These are phyloP conservation scores for Gandaritis pyraliata DNA, from an alignment of 2,888 invertebrate species.

Conservation along the genomic window DNA sequence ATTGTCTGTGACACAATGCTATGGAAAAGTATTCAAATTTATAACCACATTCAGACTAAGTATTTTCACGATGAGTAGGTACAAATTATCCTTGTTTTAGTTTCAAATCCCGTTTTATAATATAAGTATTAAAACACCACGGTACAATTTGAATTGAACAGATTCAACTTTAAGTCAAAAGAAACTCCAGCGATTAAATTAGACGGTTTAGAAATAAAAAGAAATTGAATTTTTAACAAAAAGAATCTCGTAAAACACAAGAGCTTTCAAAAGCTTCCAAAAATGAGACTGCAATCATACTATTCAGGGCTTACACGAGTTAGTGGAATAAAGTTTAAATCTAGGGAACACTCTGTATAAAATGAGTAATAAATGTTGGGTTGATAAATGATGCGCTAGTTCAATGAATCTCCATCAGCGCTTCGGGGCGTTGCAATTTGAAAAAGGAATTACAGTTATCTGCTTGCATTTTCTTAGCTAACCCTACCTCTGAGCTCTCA, in stretches of 20 bases:
- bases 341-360: conserved; percentile 61
- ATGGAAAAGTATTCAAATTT: conserved; percentile 11
- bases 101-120: not conserved
- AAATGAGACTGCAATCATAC: conserved; percentile 62
- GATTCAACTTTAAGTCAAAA: conserved; percentile 24
- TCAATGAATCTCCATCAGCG: conserved; percentile 79
- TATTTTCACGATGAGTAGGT: not conserved
- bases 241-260: conserved; percentile 29
- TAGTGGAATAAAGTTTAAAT: conserved; percentile 66
- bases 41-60: too few species aligned
- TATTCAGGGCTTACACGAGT: conserved; percentile 59
- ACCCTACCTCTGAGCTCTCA: conserved; percentile 39
- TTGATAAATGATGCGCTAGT: conserved; percentile 76
- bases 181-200: conserved; percentile 27
- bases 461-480: conserved; percentile 52
- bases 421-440: conserved; percentile 66
- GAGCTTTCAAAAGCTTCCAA: conserved; percentile 53
- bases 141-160: conserved; percentile 10
- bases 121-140: not conserved
- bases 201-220: conserved; percentile 31
- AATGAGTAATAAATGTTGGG: conserved; percentile 68
- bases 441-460: conserved; percentile 68
- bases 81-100: too few species aligned
- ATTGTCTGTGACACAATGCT: conserved; percentile 41
- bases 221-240: conserved; percentile 34